Conservation (phyloP, 2,797 vertebrate genomes). For the Gambelia wislizenii region DNA sequence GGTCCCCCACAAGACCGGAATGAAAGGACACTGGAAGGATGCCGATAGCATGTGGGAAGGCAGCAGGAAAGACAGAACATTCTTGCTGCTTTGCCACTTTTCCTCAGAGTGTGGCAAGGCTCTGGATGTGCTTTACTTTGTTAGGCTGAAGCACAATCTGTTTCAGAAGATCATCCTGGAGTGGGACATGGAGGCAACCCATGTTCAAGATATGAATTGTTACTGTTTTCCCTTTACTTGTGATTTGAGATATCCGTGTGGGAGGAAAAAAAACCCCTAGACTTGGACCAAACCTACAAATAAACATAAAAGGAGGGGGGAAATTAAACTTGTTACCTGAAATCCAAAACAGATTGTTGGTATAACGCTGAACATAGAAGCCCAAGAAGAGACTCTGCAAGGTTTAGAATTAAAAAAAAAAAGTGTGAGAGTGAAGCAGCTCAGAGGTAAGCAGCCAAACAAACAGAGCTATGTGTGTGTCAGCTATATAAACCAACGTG, state of each 20-base stretch:
- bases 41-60: too few species aligned
- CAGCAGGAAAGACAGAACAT: too few species aligned
- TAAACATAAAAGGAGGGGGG: background rate
- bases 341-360: slow-evolving; percentile 98
- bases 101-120: too few species aligned
- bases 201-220: background rate
- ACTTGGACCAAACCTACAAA: background rate
- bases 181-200: background rate
- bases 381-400: slow-evolving; percentile 84
- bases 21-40: too few species aligned
- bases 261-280: background rate
- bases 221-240: too few species aligned
- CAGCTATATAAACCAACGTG: background rate
- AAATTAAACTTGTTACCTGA: slow-evolving; percentile 81
- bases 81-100: too few species aligned
- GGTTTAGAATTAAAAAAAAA: background rate
- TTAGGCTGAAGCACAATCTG: too few species aligned
- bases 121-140: background rate
- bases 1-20: too few species aligned
- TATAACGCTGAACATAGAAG: slow-evolving; percentile 88
- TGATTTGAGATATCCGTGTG: too few species aligned
- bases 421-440: fast-evolving
- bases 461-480: background rate
- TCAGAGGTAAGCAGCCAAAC: background rate
- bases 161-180: background rate